Evolutionary conservation across 2,113 vertebrate genomes (phyloP), one percentile per base, ranked within the genome.

Genomic region (Misgurnus anguillicaudatus): DNA sequence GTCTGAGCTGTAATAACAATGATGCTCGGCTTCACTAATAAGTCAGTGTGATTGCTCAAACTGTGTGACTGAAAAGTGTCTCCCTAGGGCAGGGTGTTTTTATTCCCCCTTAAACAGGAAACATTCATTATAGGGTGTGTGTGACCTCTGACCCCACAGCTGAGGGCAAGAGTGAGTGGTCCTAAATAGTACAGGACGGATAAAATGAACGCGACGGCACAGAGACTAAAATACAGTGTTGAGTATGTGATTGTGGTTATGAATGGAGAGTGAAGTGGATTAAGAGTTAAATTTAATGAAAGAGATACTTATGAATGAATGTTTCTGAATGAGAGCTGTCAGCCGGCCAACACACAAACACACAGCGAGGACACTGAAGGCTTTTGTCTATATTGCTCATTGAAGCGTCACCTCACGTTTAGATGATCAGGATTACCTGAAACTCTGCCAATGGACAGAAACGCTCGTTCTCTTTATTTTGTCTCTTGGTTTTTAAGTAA

Each of bases 101-200:
- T 79, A 61, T 55, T 58, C 71, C 57, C 48, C 77, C 57, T 53
- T 67, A 83, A 77, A 83, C 71, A 83, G 81, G 77, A 83, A 80
- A 83, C 77, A 79, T 73, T 73, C 47, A 80, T 81, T 66, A 55
- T 55, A 73, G 53, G 58, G 70, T 75, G 77, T 70, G 45, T 39
- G 24, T 80, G 65, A 60, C 60, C 73, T 77, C 66, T 77, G 60
- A 83, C 78, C 19, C 62, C 75, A 51, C 58, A 79, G 70, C 67
- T 81, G 65, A 81, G 24, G 39, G 13, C 71, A 74, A 1, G 5
- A 47, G 57, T 62, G 39, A 74, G 57, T 31, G 2, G 9, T 51
- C 41, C 57, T 45, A 5, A 2, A 39, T 16, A 60, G 48, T 71
- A 58, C 70, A 72, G 53, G 70, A 72, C 14, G 58, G 57, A 74